A percentile compares a stretch with the other conserved stretches of the same genome.
Conservation (phyloP, 2,888 invertebrate genomes). For the Leptothorax acervorum region DNA sequence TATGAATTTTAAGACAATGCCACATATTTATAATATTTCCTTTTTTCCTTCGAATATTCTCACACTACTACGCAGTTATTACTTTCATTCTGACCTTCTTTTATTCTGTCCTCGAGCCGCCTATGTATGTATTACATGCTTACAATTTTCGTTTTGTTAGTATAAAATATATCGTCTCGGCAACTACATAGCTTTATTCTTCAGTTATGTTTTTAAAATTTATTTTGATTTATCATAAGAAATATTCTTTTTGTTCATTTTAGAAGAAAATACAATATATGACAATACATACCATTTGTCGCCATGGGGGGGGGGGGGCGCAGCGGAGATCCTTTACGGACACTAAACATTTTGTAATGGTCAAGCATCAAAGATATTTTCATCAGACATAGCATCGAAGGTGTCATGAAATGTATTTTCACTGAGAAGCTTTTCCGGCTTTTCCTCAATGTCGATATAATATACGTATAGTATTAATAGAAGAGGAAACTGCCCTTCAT, state of each 20-base stretch:
- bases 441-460: background rate
- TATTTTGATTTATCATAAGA: background rate
- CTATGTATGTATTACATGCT: background rate
- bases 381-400: too few relatives aligned
- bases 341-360: background rate
- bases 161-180: background rate
- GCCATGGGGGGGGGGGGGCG: background rate
- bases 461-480: background rate
- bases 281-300: background rate
- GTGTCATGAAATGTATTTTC: background rate
- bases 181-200: background rate
- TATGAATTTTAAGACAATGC: background rate
- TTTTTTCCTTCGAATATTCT: background rate
- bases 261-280: background rate
- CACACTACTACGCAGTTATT: background rate
- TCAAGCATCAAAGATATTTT: background rate
- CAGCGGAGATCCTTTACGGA: background rate
- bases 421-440: background rate
- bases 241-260: background rate
- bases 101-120: too few relatives aligned
- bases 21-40: background rate
- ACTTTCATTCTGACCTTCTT: background rate
- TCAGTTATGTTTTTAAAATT: background rate
- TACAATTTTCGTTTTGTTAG: background rate
- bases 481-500: too few relatives aligned